A percentile compares a stretch with the other conserved stretches of the same genome.
Conservation (phyloP, 1,140 invertebrate species). For the Zaprionus camerounensis region DNA sequence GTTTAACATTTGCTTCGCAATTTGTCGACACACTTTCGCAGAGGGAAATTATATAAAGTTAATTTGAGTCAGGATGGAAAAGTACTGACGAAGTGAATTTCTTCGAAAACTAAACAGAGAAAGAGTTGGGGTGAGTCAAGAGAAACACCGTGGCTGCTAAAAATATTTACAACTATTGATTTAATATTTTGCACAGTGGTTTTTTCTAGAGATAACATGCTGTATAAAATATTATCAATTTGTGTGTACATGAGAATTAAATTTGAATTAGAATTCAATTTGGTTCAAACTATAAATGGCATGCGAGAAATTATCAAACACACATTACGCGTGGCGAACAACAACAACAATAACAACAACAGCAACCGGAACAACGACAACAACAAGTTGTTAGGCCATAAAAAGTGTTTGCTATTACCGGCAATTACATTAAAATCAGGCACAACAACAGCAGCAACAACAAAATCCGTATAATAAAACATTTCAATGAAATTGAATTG, state of each 20-base stretch:
- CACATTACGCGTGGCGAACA: slow-evolving; percentile 48
- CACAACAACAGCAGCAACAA: slow-evolving; percentile 42
- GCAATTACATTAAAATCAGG: slow-evolving; percentile 68
- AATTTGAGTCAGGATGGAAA: slow-evolving; percentile 2
- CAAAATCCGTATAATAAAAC: slow-evolving; percentile 66
- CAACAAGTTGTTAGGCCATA: slow-evolving; percentile 60
- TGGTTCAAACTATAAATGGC: slow-evolving; percentile 36
- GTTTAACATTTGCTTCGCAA: slow-evolving; percentile 16
- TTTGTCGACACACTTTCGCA: slow-evolving; percentile 5
- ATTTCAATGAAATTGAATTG: slow-evolving; percentile 69
- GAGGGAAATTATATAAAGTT: slow-evolving; percentile 13
- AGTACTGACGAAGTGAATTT: slow-evolving; percentile 10
- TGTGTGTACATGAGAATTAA: slow-evolving; percentile 40
- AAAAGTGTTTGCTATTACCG: slow-evolving; percentile 64
- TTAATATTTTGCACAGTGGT: not conserved
- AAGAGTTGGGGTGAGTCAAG: too few relatives aligned
- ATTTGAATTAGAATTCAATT: slow-evolving; percentile 62
- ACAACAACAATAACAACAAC: slow-evolving; percentile 22
- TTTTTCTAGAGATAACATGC: slow-evolving; percentile 3
- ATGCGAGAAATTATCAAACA: slow-evolving; percentile 51
- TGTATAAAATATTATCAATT: slow-evolving; percentile 18
- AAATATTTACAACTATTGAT: slow-evolving; percentile 2
- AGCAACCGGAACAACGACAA: slow-evolving; percentile 21
- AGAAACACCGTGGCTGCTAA: not conserved
- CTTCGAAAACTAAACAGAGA: not conserved